Evolutionary conservation across 2,888 invertebrate genomes (phyloP), one percentile per base, ranked within the genome.

Genomic region (Cremastobaeus sp.): DNA sequence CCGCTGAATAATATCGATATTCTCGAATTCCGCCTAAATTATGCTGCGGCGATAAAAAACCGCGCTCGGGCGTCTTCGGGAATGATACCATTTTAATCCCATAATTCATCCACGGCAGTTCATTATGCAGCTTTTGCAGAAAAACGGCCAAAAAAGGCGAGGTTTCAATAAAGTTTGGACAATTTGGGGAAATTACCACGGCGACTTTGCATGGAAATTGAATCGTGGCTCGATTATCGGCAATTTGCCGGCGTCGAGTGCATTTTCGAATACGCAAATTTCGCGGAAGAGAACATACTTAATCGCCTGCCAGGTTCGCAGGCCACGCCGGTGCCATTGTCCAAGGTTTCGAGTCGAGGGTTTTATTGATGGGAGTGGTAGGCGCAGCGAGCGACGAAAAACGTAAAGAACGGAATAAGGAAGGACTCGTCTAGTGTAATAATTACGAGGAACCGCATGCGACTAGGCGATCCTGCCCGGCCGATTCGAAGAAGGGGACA

Each of bases 1-100:
- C 47, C 57, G 39, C 18, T 54, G 64, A 70, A 74, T 74, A 70
- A 66, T 70, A 62, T 64, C 47, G 52, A 65, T 65, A 65, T 70
- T 70, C 66, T 55, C 65, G 32, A 57, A 48, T 68, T 62, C 34
- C 52, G 20, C 48, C 54, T 43, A 50, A 59, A 50, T 11, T 3
- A 9, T 4, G 45, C 34, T 34, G 28, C n/a, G n/a, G n/a, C 12
- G 35, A 45, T 14, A 14, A 45, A 45, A 54, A 54, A 47, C 21
- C 12, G n/a, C n/a, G n/a, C n/a, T n/a, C n/a, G n/a, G n/a, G n/a
- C n/a, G n/a, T n/a, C n/a, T n/a, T n/a, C n/a, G n/a, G n/a, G n/a
- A n/a, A n/a, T n/a, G n/a, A n/a, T n/a, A n/a, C n/a, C n/a, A n/a
- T n/a, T n/a, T n/a, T n/a, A n/a, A n/a, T n/a, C n/a, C n/a, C n/a